Conservation (phyloP, 2,113 vertebrate species). For the Neodon shergylaensis region DNA sequence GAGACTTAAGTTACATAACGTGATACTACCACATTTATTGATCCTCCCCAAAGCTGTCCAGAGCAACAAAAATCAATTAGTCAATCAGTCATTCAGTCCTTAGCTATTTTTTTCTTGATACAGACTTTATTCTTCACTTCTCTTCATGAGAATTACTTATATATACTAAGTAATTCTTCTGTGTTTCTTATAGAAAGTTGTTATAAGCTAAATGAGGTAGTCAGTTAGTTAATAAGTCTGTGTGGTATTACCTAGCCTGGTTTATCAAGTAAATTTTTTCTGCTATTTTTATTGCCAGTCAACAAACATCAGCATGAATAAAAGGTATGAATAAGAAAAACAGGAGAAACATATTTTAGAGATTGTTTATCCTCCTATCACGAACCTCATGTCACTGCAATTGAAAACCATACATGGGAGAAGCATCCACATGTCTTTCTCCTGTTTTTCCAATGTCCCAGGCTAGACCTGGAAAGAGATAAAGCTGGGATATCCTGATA, state of each 20-base stretch:
- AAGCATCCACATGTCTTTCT: not conserved
- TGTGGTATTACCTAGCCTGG: not conserved
- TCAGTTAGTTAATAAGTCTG: not conserved
- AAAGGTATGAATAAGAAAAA: not conserved
- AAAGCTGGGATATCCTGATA: not conserved
- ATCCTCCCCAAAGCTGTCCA: not conserved
- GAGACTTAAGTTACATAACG: not conserved
- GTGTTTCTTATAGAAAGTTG: not conserved
- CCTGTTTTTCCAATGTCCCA: not conserved
- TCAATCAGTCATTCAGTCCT: not conserved
- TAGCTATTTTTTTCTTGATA: not conserved
- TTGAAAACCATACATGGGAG: not conserved
- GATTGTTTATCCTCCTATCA: not conserved
- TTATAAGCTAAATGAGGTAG: not conserved
- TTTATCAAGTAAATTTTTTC: not conserved
- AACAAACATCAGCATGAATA: not conserved
- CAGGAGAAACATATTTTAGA: not conserved
- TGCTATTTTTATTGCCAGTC: not conserved
- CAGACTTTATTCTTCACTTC: not conserved
- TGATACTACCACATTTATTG: not conserved
- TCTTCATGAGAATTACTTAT: not conserved
- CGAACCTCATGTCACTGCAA: not conserved
- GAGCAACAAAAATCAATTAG: not conserved
- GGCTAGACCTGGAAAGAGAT: not conserved
- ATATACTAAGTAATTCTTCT: not conserved